Evolutionary conservation across 2,797 vertebrate genomes (phyloP), one percentile per base, ranked within the genome.

Genomic region (Gobionotothen gibberifrons): DNA sequence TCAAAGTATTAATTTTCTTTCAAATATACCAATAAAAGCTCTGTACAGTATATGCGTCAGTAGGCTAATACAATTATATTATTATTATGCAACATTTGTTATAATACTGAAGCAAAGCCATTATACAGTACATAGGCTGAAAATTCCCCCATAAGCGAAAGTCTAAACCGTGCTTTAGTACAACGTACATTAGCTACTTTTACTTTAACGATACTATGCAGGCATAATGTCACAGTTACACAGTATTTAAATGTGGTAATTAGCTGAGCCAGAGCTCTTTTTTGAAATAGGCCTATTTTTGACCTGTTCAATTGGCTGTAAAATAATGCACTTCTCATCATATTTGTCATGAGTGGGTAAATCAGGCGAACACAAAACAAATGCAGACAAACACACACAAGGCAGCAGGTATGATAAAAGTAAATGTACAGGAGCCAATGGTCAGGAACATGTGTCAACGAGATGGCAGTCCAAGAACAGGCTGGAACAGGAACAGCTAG

Each of bases 181-280:
- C 36, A 49, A 16, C 17, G 29, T 26, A 26, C 26, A 71, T 52
- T 19, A 26, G 47, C 21, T 3, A 32, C 36, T 49, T 80, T 26
- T 36, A 16, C 3, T 52, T 42, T 9, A 9, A 29, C 40, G 26
- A 26, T 26, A 26, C 26, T 26, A 5, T 26, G 26, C 26, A 5
- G 26, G 26, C 26, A 8, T 78, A 55, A 11, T 57, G 53, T 74
- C 12, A 5, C 40, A 78, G 57, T 53, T 67, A 67, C 81, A 63
- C 54, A 40, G n/a, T 10, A 9, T 60, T 68, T 74, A 58, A 73
- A 73, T 51, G 26, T 65, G 29, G 36, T 39, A 62, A 26, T 16
- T 72, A 69, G 47, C 54, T 7, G 44, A 78, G 53, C 36, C 53
- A 32, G 52, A 67, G 40, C 40, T 59, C 49, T 49, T 78, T 32